Evolutionary conservation across 2,888 invertebrate genomes (phyloP), one percentile per base, ranked within the genome.

Genomic region (Malacosoma neustria): DNA sequence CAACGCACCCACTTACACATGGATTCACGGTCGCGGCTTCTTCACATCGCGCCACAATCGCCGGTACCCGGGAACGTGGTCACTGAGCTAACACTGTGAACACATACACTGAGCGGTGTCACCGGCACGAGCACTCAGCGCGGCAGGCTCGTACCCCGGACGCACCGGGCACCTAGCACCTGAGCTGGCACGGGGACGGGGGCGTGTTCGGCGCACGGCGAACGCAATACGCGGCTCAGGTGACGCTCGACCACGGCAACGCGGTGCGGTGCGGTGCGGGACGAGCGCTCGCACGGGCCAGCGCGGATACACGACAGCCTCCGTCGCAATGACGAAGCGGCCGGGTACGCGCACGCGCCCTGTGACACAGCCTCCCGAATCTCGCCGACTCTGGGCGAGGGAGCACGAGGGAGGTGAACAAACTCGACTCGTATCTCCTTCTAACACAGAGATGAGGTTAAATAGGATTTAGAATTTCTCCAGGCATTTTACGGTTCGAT

Each of bases 41-140:
- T 70, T 81, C 72, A 84, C 84, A 84, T 84, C 71, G 79, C 84
- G 81, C 84, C 82, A 80, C 72, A 92, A 92, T 57, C 88, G 93
- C 63, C 91, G 93, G 60, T 89, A 91, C 57, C 92, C 91, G 79
- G 89, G 87, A 70, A 68, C 64, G 84, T 86, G 61, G 87, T 88
- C 89, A 76, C 87, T 84, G 56, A 88, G 88, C 53, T 87, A 88
- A 61, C 87, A 67, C 75, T 86, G 68, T 46, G 79, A 80, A 63
- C 85, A 87, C 72, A 84, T 76, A 72, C 89, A 89, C 81, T 90
- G 48, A 48, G 37, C 32, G 35, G 36, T 42, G 39, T 42, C 47
- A 40, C 36, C 45, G 43, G 49, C 40, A 43, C 50, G 44, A 45
- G 45, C 49, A 45, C 40, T 40, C 37, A 37, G 46, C 43, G 46